phyloP scores from a whole-genome alignment of 2,888 invertebrate genomes.

The Chironomus riparius region DNA sequence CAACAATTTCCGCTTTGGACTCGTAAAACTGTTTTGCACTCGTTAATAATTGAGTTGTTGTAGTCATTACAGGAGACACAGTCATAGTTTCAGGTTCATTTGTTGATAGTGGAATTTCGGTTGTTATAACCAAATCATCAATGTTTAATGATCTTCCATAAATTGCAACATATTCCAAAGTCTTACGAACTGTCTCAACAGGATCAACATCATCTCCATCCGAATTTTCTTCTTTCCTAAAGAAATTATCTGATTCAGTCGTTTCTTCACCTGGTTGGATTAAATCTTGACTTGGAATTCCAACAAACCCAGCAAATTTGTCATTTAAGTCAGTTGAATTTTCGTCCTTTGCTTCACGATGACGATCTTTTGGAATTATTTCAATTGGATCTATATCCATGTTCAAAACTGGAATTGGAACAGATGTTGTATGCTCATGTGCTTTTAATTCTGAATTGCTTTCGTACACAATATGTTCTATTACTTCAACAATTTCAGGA shows the following conservation, averaged over 20 bases:
- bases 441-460: background rate
- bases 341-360: background rate
- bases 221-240: background rate
- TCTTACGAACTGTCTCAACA: background rate
- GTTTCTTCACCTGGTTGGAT: background rate
- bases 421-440: background rate
- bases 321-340: background rate
- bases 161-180: background rate
- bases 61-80: background rate
- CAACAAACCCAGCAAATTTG: background rate
- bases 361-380: constrained; percentile 8
- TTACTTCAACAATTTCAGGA: background rate
- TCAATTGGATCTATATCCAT: constrained; percentile 15
- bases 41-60: background rate
- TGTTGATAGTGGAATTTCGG: background rate
- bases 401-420: background rate
- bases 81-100: background rate
- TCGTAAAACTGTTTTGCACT: background rate
- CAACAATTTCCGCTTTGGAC: background rate
- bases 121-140: background rate
- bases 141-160: background rate
- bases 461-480: constrained; percentile 2
- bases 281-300: background rate
- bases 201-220: background rate
- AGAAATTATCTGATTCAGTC: background rate